Conservation (phyloP, 2,888 invertebrate genomes). For the Yponomeuta malinellus region DNA sequence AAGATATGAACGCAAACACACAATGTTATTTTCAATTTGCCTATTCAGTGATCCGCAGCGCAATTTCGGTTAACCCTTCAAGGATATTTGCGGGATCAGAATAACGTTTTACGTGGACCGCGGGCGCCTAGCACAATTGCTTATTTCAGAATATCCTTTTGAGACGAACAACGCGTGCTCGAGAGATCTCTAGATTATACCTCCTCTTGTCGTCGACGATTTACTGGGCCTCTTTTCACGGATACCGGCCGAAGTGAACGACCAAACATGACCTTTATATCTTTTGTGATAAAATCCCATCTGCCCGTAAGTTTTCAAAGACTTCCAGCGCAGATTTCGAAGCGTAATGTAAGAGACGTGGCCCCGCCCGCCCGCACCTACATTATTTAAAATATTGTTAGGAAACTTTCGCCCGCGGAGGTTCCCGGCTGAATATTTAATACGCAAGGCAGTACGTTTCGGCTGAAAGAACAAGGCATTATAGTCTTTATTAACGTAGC, state of each 20-base stretch:
- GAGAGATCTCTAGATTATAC: neutral
- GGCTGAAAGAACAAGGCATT: neutral
- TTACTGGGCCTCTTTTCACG: neutral
- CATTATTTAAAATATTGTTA: conserved; percentile 15
- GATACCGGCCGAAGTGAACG: neutral
- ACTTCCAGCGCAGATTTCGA: neutral
- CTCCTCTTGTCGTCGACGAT: neutral
- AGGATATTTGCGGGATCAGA: conserved; percentile 5
- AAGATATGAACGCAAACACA: neutral
- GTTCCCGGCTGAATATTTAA: conserved; percentile 11
- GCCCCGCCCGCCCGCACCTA: conserved; percentile 7
- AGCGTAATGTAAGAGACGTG: neutral
- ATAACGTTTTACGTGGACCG: conserved; percentile 3
- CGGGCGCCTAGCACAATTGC: neutral
- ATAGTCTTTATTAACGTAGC: neutral
- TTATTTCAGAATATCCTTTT: neutral
- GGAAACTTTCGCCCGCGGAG: neutral
- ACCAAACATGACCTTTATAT: neutral
- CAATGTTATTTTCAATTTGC: conserved; percentile 14
- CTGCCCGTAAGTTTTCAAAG: too few relatives aligned
- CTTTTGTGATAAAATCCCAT: neutral
- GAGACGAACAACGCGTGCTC: neutral
- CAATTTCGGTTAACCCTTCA: neutral
- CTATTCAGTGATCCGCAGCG: conserved; percentile 7
- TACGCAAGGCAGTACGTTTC: neutral